Evolutionary conservation across 2,113 vertebrate species (phyloP).

Genomic region (Mormyrus lacerda): DNA sequence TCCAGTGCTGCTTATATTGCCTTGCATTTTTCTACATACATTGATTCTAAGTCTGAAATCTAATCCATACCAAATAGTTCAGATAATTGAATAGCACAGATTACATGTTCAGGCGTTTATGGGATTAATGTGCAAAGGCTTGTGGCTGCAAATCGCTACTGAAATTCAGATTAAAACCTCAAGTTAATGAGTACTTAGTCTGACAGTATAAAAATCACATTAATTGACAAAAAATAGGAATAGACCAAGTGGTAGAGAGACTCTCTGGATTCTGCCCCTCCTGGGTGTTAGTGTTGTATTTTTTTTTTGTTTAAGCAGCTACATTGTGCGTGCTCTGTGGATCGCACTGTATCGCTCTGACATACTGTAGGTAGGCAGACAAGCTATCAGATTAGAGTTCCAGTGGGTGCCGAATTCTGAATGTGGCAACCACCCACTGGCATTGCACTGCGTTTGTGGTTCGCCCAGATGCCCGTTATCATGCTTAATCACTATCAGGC

Average conservation of each 20-base stretch:
- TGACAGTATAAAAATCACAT: background rate
- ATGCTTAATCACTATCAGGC: conserved; percentile 17
- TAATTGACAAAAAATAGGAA: background rate
- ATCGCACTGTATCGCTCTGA: background rate
- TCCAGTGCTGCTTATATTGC: background rate
- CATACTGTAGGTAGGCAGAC: background rate
- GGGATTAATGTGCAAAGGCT: background rate
- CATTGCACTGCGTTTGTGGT: background rate
- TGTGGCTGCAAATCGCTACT: background rate
- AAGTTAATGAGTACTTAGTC: background rate
- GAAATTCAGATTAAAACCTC: background rate
- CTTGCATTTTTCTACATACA: background rate
- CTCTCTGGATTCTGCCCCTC: background rate
- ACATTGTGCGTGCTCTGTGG: background rate
- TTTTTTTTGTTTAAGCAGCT: background rate
- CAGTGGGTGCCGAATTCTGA: background rate
- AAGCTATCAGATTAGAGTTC: background rate
- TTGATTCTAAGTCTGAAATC: background rate
- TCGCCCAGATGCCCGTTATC: conserved; percentile 17
- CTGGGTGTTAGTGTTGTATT: background rate
- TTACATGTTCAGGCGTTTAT: background rate
- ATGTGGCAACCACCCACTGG: conserved; percentile 25
- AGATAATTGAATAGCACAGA: background rate
- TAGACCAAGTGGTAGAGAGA: background rate
- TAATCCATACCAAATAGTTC: background rate